phyloP scores from a whole-genome alignment of 2,797 vertebrate species.

The Galago senegalensis region DNA sequence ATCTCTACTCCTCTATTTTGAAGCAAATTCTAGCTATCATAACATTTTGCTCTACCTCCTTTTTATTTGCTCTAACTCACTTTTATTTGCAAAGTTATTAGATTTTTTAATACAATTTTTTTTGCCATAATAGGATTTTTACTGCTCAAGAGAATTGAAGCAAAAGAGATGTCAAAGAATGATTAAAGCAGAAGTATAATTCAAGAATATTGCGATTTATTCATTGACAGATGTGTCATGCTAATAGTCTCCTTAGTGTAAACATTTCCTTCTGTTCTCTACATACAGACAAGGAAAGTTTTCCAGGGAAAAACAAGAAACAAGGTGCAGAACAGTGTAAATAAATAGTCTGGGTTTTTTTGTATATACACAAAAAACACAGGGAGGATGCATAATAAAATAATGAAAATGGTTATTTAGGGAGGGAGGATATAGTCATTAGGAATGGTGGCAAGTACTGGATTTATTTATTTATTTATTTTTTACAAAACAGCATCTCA shows the following conservation, averaged over 20 bases:
- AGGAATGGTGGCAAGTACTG: neutral
- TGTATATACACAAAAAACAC: neutral
- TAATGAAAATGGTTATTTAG: slow-evolving; percentile 38
- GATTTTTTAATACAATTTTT: neutral
- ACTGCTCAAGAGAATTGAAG: slow-evolving; percentile 5
- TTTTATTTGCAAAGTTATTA: slow-evolving; percentile 34
- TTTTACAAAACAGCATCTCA: too few relatives aligned
- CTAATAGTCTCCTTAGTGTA: neutral
- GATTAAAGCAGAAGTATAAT: slow-evolving; percentile 27
- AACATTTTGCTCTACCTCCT: neutral
- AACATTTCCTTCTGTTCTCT: slow-evolving; percentile 29
- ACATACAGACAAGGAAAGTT: neutral
- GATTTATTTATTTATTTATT: too few relatives aligned
- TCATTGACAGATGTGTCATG: neutral
- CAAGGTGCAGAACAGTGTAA: neutral
- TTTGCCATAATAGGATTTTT: neutral
- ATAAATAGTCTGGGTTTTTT: slow-evolving; percentile 1
- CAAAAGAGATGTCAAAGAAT: slow-evolving; percentile 17
- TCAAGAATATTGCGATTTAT: neutral
- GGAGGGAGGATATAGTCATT: neutral
- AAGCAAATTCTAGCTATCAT: slow-evolving; percentile 39
- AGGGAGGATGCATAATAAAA: neutral
- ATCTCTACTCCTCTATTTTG: neutral
- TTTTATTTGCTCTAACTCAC: slow-evolving; percentile 15
- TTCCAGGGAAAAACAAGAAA: slow-evolving; percentile 36